A percentile compares a stretch with the other conserved stretches of the same genome.
Conservation (phyloP, 2,113 vertebrate species). For the Chauna torquata region DNA sequence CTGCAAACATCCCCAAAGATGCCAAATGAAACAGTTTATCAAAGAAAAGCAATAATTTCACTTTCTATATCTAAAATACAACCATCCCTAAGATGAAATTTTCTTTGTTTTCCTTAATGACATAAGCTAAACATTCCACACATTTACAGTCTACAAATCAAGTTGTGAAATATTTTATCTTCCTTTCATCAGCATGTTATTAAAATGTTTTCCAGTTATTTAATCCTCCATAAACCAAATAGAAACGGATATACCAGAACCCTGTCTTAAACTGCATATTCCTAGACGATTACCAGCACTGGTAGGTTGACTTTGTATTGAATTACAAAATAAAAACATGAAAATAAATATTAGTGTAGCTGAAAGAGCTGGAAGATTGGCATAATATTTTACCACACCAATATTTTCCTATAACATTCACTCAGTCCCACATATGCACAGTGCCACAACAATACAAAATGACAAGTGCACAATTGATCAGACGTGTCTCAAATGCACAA, state of each 20-base stretch:
- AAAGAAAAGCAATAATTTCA: neutral
- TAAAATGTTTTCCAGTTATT: neutral
- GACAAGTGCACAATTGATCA: neutral
- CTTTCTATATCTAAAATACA: neutral
- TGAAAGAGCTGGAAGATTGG: neutral
- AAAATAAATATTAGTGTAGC: neutral
- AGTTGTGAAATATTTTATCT: neutral
- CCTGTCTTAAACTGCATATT: neutral
- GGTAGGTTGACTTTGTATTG: neutral
- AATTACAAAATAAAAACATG: neutral
- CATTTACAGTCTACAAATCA: neutral
- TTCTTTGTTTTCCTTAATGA: neutral
- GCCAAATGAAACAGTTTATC: neutral
- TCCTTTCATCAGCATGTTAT: neutral
- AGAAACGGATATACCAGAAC: neutral
- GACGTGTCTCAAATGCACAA: neutral
- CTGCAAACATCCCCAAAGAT: neutral
- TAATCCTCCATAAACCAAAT: neutral
- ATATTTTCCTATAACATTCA: neutral
- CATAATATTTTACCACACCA: neutral
- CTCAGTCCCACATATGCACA: rapidly evolving
- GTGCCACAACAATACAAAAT: neutral
- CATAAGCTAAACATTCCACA: neutral
- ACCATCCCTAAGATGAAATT: neutral
- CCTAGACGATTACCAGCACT: neutral